phyloP scores from a whole-genome alignment of 2,888 invertebrate species.

The Tridacna gigas region DNA sequence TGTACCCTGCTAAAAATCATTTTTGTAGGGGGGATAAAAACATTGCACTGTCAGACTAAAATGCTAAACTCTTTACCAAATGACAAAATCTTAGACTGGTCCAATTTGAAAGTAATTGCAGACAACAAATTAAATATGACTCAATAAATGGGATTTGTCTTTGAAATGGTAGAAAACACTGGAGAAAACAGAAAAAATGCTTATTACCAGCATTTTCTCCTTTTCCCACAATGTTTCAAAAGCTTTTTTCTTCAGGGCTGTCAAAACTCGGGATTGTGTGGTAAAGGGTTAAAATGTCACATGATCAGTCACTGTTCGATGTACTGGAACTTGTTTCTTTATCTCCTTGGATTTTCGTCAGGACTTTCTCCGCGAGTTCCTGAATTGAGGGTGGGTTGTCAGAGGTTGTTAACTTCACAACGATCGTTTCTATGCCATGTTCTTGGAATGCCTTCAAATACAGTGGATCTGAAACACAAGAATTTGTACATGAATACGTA shows the following conservation, averaged over 20 bases:
- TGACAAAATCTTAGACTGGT: not conserved
- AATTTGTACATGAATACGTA: no score
- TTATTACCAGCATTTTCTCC: not conserved
- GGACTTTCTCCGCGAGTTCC: conserved; percentile 59
- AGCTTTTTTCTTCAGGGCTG: not conserved
- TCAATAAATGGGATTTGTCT: not conserved
- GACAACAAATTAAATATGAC: not conserved
- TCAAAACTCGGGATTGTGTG: not conserved
- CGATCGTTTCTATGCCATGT: conserved; percentile 56
- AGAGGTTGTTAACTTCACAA: conserved; percentile 36
- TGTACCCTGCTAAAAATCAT: not conserved
- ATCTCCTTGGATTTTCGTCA: conserved; percentile 40
- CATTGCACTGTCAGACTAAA: not conserved
- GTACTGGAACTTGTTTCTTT: conserved; percentile 23
- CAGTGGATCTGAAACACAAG: conserved; percentile 48
- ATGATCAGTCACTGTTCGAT: conserved; percentile 28
- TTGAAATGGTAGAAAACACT: not conserved
- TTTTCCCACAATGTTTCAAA: not conserved
- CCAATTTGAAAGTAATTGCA: not conserved
- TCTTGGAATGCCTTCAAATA: conserved; percentile 59
- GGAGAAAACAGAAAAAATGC: not conserved
- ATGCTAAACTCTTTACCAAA: not conserved
- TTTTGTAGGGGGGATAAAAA: no score
- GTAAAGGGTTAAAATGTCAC: not conserved
- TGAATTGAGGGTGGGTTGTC: conserved; percentile 42